Evolutionary conservation across 2,888 invertebrate species (phyloP).

Genomic region (Elgonia sp.): DNA sequence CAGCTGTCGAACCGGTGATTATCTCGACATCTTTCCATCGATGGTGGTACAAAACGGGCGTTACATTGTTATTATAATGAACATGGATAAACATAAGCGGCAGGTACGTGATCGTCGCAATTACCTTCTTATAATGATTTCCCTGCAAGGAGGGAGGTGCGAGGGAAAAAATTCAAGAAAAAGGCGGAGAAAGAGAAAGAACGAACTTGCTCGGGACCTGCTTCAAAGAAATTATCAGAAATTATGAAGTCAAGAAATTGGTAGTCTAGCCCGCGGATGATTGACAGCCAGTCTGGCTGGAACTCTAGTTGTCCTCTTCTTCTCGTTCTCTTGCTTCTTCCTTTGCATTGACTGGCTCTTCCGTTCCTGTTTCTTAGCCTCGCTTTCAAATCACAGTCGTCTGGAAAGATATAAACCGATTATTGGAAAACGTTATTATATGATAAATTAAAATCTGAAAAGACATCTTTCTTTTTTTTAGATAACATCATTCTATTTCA

Average conservation of each 20-base stretch:
- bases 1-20: conserved; percentile 82
- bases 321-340: conserved; percentile 70
- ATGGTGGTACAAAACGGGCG: conserved; percentile 76
- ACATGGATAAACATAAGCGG: conserved; percentile 86
- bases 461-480: conserved; percentile 22
- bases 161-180: conserved; percentile 68
- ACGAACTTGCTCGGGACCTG: conserved; percentile 81
- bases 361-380: conserved; percentile 71
- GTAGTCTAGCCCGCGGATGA: conserved; percentile 86
- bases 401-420: conserved; percentile 78
- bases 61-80: conserved; percentile 87
- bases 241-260: conserved; percentile 86
- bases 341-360: conserved; percentile 63
- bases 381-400: conserved; percentile 67
- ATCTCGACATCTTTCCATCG: conserved; percentile 78
- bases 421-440: conserved; percentile 78
- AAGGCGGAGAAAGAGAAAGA: conserved; percentile 76
- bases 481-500: conserved; percentile 68
- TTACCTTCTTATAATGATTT: conserved; percentile 86
- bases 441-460: conserved; percentile 52
- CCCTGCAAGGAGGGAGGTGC: conserved; percentile 77
- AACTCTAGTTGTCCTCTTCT: conserved; percentile 68
- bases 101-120: conserved; percentile 86
- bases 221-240: conserved; percentile 86
- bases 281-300: conserved; percentile 85